These are phyloP conservation scores for Emydoidea blandingii DNA, from an alignment of 2,797 vertebrate genomes.

Conservation along the genomic window DNA sequence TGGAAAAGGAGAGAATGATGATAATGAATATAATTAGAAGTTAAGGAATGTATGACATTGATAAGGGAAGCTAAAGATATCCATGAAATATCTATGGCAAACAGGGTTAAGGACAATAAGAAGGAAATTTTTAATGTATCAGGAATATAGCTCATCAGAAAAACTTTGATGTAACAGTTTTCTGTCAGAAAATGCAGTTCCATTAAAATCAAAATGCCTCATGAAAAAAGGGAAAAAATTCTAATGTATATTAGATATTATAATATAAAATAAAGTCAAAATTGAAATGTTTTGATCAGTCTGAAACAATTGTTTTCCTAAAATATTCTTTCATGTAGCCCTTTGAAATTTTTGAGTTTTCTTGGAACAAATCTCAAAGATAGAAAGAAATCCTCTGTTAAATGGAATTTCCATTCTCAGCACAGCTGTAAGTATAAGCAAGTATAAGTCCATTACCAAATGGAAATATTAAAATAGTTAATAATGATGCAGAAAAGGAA, in stretches of 20 bases:
- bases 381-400: too few relatives aligned
- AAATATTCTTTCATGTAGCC: too few relatives aligned
- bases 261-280: not conserved
- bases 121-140: not conserved
- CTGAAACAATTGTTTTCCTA: not conserved
- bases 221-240: not conserved
- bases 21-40: not conserved
- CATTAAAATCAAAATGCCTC: not conserved
- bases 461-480: not conserved
- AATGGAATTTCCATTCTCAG: not conserved
- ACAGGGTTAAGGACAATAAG: not conserved
- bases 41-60: not conserved
- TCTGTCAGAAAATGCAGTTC: not conserved
- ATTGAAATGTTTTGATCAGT: not conserved
- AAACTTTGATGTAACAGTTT: not conserved
- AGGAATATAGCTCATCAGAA: not conserved
- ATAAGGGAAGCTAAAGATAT: not conserved
- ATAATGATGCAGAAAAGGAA: not conserved
- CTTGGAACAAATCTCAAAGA: too few relatives aligned
- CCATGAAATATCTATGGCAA: not conserved
- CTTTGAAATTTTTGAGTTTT: not conserved
- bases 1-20: not conserved
- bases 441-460: not conserved
- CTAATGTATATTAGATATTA: not conserved
- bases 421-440: not conserved